Evolutionary conservation across 1,140 invertebrate species (phyloP), one percentile per base, ranked within the genome.

Genomic region (Sipha flava): DNA sequence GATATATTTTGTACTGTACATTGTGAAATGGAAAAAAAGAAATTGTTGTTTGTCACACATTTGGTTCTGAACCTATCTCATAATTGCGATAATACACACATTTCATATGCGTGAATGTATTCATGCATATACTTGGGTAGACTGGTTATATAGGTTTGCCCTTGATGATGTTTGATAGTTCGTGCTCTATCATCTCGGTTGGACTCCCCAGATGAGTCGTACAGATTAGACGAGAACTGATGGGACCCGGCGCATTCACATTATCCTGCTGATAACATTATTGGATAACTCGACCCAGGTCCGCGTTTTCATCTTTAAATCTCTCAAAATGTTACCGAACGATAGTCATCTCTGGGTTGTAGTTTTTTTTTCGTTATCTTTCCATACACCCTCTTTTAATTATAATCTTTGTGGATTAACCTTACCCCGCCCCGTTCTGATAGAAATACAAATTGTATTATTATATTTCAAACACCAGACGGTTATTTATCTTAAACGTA

Each of bases 101-200:
- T 54, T 72, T 72, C 29, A 72, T 49, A 34, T 47, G 23, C 23
- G 26, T 52, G 29, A 21, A 14, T 16, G 21, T 26, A 7, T 23
- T 2, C 45, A 18, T 45, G 14, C 29, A 47, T n/a, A 26, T 29
- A 29, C 40, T 70, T 70, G 66, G 23, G 52, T 47, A 77, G 52
- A 77, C 73, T 77, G 73, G 52, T 59, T 77, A 43, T 77, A 77
- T 54, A 77, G 73, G 73, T 77, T 77, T 77, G 73, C 73, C 73
- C 73, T 77, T 77, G 73, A 77, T 77, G 73, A 77, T 77, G 73
- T 77, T 54, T 77, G 73, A 77, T 77, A 77, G 73, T 77, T 57
- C 73, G 73, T 77, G 73, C 73, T 77, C 73, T 77, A 77, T 77
- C 73, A 77, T 77, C 73, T 77, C 73, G 52, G 73, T 77, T 77